Conservation (phyloP, 35 echinoderm and acorn worm genomes). For the Ophiothrix spiculata region DNA sequence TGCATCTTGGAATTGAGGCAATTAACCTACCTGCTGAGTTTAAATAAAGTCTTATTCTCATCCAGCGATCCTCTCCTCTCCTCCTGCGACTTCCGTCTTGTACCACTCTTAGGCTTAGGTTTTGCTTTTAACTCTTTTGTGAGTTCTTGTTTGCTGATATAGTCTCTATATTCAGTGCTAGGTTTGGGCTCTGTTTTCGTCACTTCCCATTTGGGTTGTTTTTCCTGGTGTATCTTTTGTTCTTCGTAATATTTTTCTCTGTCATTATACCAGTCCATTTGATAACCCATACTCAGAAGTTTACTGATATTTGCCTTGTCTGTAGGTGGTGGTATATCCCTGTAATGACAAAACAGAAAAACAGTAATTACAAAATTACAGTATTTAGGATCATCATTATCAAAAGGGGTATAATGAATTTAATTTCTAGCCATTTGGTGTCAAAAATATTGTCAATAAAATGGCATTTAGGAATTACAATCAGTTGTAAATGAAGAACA, state of each 20-base stretch:
- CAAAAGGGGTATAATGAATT: too few species aligned
- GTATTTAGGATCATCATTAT: too few species aligned
- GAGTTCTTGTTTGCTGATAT: constrained; percentile 58
- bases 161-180: constrained; percentile 85
- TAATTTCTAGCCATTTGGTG: too few species aligned
- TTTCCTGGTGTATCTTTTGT: constrained; percentile 32
- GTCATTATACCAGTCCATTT: constrained; percentile 81
- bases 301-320: constrained; percentile 61
- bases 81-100: constrained; percentile 4
- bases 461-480: too few species aligned
- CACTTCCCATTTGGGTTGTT: constrained; percentile 30
- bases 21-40: constrained; percentile 68
- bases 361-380: background rate
- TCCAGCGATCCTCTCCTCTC: constrained; percentile 10
- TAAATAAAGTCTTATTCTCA: constrained; percentile 52
- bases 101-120: background rate
- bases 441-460: too few species aligned
- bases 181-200: constrained; percentile 18
- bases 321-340: constrained; percentile 3
- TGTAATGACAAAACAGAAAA: background rate
- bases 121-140: background rate
- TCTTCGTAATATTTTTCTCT: constrained; percentile 56
- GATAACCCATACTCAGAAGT: constrained; percentile 78
- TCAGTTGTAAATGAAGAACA: too few species aligned
- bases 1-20: too few species aligned